phyloP scores from a whole-genome alignment of 2,888 invertebrate species.

The Andricus curvator region DNA sequence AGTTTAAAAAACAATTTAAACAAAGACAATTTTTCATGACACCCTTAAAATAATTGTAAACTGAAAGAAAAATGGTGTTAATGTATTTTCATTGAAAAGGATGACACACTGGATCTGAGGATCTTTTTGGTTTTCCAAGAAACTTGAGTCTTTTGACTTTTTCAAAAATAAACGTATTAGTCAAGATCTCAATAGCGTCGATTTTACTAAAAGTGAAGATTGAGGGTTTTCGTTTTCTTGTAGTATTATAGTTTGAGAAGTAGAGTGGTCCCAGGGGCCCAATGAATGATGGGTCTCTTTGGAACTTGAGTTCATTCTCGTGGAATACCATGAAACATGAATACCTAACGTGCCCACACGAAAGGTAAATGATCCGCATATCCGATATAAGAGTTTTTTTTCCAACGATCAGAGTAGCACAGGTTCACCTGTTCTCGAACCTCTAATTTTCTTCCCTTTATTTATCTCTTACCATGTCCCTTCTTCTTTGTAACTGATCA shows the following conservation, averaged over 20 bases:
- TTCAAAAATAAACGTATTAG: slow-evolving; percentile 13
- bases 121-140: background rate
- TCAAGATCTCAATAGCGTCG: background rate
- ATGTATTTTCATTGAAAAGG: background rate
- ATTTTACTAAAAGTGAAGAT: slow-evolving; percentile 17
- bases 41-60: background rate
- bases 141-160: slow-evolving; percentile 31
- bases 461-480: slow-evolving; percentile 42
- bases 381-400: slow-evolving; percentile 60
- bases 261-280: slow-evolving; percentile 24
- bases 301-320: slow-evolving; percentile 50
- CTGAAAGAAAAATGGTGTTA: background rate
- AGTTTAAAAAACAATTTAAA: no score
- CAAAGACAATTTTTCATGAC: no score
- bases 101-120: background rate
- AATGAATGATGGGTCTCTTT: slow-evolving; percentile 54
- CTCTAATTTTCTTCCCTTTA: slow-evolving; percentile 61
- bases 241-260: background rate
- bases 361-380: slow-evolving; percentile 73
- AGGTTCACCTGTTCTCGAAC: slow-evolving; percentile 65
- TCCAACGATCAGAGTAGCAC: slow-evolving; percentile 45
- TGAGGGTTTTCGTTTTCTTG: slow-evolving; percentile 14
- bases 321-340: slow-evolving; percentile 51
- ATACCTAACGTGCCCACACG: slow-evolving; percentile 54
- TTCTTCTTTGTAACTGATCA: slow-evolving; percentile 28